Conservation (phyloP, 2,888 invertebrate genomes). For the Hermodice carunculata region DNA sequence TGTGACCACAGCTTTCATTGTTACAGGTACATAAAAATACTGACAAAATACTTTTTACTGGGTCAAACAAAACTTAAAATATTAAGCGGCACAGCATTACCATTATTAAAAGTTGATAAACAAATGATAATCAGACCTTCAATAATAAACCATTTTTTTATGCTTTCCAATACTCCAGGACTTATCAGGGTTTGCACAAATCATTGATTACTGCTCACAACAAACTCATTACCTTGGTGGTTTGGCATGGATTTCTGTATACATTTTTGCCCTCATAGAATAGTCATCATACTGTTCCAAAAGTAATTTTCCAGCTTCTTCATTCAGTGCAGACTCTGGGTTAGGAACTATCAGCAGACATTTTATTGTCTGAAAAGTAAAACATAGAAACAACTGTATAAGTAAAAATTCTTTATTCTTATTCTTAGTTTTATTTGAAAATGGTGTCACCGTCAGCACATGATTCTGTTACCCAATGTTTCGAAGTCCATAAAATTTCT, state of each 20-base stretch:
- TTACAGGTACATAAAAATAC: no score
- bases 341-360: slow-evolving; percentile 97
- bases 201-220: neutral
- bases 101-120: neutral
- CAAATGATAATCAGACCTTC: neutral
- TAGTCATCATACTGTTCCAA: slow-evolving; percentile 95
- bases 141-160: neutral
- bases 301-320: slow-evolving; percentile 94
- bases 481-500: no score
- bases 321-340: slow-evolving; percentile 96
- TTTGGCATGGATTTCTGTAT: slow-evolving; percentile 89
- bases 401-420: no score
- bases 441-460: no score
- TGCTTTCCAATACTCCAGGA: neutral
- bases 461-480: no score
- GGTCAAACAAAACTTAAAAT: no score
- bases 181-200: neutral
- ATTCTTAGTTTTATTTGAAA: no score
- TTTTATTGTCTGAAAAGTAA: slow-evolving; percentile 81
- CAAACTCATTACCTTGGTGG: slow-evolving; percentile 54
- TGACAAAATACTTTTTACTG: no score
- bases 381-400: neutral
- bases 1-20: no score
- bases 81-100: no score
- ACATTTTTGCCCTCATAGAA: slow-evolving; percentile 88